Base-by-base conservation (phyloP, 2,113 vertebrate genomes). In the Vicugna pacos region DNA sequence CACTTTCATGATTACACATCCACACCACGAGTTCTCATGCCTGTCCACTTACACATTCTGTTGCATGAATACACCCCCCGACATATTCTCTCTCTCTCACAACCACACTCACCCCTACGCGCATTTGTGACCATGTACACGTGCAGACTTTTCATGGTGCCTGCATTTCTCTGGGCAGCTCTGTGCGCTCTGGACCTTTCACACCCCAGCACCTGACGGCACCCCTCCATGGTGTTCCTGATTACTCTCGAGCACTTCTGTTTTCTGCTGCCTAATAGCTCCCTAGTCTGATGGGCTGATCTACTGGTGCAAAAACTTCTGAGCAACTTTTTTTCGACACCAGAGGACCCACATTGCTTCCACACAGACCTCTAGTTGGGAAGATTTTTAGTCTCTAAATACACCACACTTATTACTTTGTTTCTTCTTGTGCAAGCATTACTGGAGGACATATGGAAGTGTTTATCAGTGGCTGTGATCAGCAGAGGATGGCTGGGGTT, bases 341-440 rank as follows among this genome's bases (percentile, higher is more conserved):
- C 30, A 81, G n/a, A 87, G 60, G 30, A 64, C 26, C 8, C 28
- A 28, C 76, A 62, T 77, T 79, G n/a, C 75, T 77, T n/a, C 19
- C 9, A 35, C 46, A 62, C 0, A 28, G 75, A 72, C 32, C 28
- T 28, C 42, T 92, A 12, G 67, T 75, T 92, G 92, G 76, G 64
- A 54, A 75, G 19, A 80, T 80, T 92, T 94, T 95, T 89, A 52
- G 58, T 81, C 62, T 82, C 79, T 38, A 77, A 52, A 82, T 88
- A 42, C 9, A 48, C 6, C 38, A 46, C 2, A 24, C 11, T 35
- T 30, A 6, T 13, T 69, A 38, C 19, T 81, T 89, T 81, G 26
- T 92, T 94, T 79, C 69, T 89, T 60, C 75, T 90, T 94, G 65
- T 58, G 67, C 50, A 77, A 72, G 62, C 76, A 42, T 82, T 60